Base-by-base conservation (phyloP, 2,888 invertebrate genomes). In the Diarsia rubi region DNA sequence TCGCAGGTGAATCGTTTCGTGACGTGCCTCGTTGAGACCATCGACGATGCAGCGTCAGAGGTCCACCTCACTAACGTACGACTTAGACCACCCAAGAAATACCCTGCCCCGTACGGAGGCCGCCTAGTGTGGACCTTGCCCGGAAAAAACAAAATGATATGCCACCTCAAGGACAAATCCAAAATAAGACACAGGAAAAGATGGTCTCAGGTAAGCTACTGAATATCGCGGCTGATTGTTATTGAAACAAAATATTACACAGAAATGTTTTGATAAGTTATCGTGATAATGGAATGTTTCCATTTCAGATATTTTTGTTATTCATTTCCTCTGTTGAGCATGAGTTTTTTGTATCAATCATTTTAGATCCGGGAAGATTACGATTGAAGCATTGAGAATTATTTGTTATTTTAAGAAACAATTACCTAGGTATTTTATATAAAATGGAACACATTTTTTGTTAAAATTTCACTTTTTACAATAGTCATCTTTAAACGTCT, bases 161-260 rank as follows among this genome's bases (percentile, higher is more conserved):
- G 98, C 14, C 99, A 99, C 92, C 95, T 99, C 76, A 99, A 99
- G 92, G 99, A 99, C 93, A 98, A 98, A 90, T 97, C 97, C 31
- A 98, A 98, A 92, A 99, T 99, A 70, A 97, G 99, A 52, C 98
- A 98, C 89, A 98, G 98, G 91, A 99, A 99, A 93, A 97, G 99
- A 77, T 99, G 99, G 99, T 99, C 99, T 67, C 99, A 99, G 97
- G 98, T 97, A 88, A 87, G 66, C 54, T 31, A 60, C 16, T 60
- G 54, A 60, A 64, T 69, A 49, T 65, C 27, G 49, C 54, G n/a
- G 57, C 60, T 12, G 37, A 27, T 77, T 77, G 14, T 73, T 69
- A 19, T 63, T 73, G 21, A 60, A 52, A 19, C 3, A 0, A 21
- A 31, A 1, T 57, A 67, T 65, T 79, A 69, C 66, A 59, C 31